phyloP scores from a whole-genome alignment of 1,140 invertebrate genomes.

The Nephila pilipes region DNA sequence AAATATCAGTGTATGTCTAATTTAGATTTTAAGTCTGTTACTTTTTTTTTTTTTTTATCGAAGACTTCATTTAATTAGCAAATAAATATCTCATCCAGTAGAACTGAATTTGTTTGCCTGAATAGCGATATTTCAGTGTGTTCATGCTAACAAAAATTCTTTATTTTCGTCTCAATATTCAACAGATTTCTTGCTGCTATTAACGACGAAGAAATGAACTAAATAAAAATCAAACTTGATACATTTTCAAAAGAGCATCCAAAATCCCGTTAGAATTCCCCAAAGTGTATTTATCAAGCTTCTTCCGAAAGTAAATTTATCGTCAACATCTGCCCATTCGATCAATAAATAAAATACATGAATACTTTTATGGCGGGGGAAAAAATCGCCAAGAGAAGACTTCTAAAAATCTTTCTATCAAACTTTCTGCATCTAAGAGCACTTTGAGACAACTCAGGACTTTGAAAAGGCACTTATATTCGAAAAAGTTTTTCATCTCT shows the following conservation, averaged over 20 bases:
- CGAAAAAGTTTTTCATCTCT: slow-evolving; percentile 31
- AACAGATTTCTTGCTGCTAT: too few relatives aligned
- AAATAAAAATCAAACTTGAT: neutral
- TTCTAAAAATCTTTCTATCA: neutral
- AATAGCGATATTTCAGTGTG: too few relatives aligned
- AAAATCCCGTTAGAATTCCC: neutral
- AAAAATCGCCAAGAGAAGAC: neutral
- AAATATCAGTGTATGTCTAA: too few relatives aligned
- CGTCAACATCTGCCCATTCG: neutral
- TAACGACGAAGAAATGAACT: neutral
- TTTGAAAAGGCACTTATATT: slow-evolving; percentile 41
- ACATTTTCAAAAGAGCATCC: neutral
- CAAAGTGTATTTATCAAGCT: neutral
- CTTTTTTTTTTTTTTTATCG: too few relatives aligned
- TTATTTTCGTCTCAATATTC: too few relatives aligned
- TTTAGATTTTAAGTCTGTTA: too few relatives aligned
- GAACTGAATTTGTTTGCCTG: too few relatives aligned
- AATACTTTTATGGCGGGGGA: neutral
- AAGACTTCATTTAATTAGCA: too few relatives aligned
- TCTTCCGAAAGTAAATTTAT: neutral
- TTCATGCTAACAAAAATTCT: too few relatives aligned
- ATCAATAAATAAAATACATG: neutral
- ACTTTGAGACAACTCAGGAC: slow-evolving; percentile 42
- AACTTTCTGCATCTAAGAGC: slow-evolving; percentile 6
- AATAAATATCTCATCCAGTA: too few relatives aligned